A percentile compares a stretch with the other conserved stretches of the same genome.
Conservation (phyloP, 1,140 invertebrate species). For the Glossosoma conforme region DNA sequence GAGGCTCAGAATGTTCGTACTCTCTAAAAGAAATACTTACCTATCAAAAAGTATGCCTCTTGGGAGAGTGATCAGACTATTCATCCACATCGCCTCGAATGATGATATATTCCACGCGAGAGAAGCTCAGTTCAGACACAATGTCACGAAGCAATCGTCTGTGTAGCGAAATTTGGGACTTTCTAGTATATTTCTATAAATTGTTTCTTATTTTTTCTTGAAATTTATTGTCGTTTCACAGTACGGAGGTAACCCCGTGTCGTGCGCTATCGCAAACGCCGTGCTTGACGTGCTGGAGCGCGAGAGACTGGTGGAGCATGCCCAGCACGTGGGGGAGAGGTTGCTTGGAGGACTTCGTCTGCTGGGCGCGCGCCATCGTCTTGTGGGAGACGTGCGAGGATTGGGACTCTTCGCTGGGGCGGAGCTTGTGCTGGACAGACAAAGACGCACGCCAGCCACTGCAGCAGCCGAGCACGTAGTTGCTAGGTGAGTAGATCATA, state of each 20-base stretch:
- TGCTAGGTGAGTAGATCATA: constrained; percentile 56
- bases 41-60: no score
- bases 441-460: constrained; percentile 74
- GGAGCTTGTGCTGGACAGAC: constrained; percentile 81
- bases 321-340: constrained; percentile 73
- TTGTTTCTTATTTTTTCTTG: no score
- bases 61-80: no score
- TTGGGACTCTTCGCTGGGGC: constrained; percentile 90
- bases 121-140: no score
- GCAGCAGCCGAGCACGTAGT: constrained; percentile 78
- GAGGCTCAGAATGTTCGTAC: no score
- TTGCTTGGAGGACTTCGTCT: constrained; percentile 65
- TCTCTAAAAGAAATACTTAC: no score
- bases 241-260: constrained; percentile 98
- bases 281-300: constrained; percentile 92
- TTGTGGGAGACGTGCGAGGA: constrained; percentile 88
- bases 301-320: constrained; percentile 80
- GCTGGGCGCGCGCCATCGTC: constrained; percentile 66
- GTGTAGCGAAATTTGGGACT: no score
- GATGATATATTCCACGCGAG: no score
- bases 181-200: no score
- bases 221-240: no score
- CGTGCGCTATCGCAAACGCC: constrained; percentile 91
- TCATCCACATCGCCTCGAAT: no score
- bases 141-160: no score